Conservation (phyloP, 1,140 invertebrate genomes). For the Pygmarrhopalites habei region DNA sequence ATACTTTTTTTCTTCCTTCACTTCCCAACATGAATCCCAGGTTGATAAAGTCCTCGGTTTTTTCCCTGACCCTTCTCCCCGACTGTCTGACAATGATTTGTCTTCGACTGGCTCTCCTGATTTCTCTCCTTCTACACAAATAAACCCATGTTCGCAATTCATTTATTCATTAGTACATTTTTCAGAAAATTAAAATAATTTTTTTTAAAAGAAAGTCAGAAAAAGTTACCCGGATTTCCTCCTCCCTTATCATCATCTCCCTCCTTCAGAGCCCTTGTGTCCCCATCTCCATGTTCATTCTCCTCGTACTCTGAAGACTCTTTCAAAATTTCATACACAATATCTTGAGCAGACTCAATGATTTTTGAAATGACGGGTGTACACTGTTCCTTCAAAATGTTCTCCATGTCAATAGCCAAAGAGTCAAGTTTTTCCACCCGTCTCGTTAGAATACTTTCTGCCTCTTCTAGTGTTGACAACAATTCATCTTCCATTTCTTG, state of each 20-base stretch:
- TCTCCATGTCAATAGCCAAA: background rate
- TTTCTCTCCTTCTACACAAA: background rate
- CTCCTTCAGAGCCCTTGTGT: no score
- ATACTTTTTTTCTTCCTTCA: background rate
- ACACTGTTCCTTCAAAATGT: background rate
- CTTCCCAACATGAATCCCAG: background rate
- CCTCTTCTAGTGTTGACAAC: background rate
- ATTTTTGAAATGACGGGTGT: background rate
- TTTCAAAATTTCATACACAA: constrained; percentile 1
- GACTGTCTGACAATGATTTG: no score
- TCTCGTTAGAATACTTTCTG: background rate
- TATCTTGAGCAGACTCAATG: background rate
- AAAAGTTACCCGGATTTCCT: no score
- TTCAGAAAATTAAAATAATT: background rate
- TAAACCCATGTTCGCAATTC: background rate
- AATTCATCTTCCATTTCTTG: constrained; percentile 7
- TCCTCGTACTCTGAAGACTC: no score
- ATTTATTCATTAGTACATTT: background rate
- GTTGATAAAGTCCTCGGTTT: background rate
- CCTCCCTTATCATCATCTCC: no score
- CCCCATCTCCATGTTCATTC: no score
- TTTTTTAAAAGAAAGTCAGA: no score
- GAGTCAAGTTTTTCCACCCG: background rate
- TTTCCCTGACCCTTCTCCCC: no score
- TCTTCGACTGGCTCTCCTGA: background rate